phyloP scores from a whole-genome alignment of 2,888 invertebrate genomes.

The Pseudococcus longispinus region DNA sequence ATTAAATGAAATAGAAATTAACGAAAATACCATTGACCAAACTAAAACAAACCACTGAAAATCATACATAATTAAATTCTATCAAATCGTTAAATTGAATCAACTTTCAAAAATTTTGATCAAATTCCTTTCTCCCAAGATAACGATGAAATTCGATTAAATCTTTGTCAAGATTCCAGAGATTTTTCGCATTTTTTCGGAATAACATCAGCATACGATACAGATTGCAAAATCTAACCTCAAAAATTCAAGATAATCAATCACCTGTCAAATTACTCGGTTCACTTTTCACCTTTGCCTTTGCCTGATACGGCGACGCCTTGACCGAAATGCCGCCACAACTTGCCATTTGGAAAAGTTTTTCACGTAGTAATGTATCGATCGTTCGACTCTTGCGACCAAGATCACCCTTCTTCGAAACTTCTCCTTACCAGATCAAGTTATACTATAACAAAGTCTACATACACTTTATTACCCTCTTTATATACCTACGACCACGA shows the following conservation, averaged over 20 bases:
- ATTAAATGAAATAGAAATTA: too few relatives aligned
- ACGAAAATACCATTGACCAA: too few relatives aligned
- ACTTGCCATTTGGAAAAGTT: background rate
- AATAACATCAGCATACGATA: background rate
- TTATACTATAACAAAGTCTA: background rate
- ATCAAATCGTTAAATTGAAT: too few relatives aligned
- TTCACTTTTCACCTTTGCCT: background rate
- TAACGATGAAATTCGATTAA: background rate
- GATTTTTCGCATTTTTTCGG: background rate
- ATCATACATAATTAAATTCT: too few relatives aligned
- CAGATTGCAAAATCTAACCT: background rate
- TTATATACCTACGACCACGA: background rate
- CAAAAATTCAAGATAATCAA: background rate
- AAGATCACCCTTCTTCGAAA: background rate
- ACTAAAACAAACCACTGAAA: too few relatives aligned
- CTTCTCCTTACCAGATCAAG: background rate
- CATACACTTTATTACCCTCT: background rate
- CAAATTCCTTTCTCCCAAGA: background rate
- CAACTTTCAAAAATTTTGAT: too few relatives aligned
- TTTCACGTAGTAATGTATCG: background rate
- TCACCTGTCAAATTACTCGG: constrained; percentile 4
- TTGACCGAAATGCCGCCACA: background rate
- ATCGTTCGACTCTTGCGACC: background rate
- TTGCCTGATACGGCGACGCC: constrained; percentile 6
- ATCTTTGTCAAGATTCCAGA: background rate